These are phyloP conservation scores for Tetramorium parvispinum DNA, from an alignment of 1,140 invertebrate genomes.

Conservation along the genomic window DNA sequence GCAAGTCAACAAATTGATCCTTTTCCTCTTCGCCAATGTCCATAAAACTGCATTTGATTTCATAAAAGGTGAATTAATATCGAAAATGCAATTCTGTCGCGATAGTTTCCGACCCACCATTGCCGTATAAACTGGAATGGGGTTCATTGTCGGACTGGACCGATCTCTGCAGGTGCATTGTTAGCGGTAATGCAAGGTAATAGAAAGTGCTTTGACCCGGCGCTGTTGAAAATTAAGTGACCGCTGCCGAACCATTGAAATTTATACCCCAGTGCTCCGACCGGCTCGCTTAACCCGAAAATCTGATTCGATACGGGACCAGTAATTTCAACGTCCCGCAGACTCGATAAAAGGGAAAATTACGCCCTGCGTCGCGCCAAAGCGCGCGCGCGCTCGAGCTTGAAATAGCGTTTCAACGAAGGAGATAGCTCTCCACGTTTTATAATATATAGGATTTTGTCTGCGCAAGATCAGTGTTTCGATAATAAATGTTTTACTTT, in stretches of 20 bases:
- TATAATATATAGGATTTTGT: conserved; percentile 14
- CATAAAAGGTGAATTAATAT: conserved; percentile 62
- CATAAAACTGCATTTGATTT: conserved; percentile 8
- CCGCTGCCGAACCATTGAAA: conserved; percentile 69
- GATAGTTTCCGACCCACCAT: conserved; percentile 57
- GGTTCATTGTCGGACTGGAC: conserved; percentile 65
- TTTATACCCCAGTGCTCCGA: conserved; percentile 52
- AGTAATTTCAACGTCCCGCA: conserved; percentile 51
- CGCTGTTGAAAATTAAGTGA: conserved; percentile 69
- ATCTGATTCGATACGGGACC: conserved; percentile 54
- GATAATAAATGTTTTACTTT: not conserved
- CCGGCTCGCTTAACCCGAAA: conserved; percentile 34
- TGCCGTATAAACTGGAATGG: conserved; percentile 56
- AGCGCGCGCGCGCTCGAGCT: conserved; percentile 29
- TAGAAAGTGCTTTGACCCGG: conserved; percentile 67
- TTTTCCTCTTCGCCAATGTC: not conserved
- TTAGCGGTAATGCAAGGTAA: conserved; percentile 72
- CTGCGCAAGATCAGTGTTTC: not conserved
- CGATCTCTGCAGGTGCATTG: conserved; percentile 59
- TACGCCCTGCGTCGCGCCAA: conserved; percentile 36
- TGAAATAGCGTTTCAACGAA: conserved; percentile 42
- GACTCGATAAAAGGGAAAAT: conserved; percentile 56
- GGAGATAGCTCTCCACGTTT: conserved; percentile 1
- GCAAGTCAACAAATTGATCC: not conserved
- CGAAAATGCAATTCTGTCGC: conserved; percentile 63